Conservation (phyloP, 2,797 vertebrate species). For the Enteromius radiatus region DNA sequence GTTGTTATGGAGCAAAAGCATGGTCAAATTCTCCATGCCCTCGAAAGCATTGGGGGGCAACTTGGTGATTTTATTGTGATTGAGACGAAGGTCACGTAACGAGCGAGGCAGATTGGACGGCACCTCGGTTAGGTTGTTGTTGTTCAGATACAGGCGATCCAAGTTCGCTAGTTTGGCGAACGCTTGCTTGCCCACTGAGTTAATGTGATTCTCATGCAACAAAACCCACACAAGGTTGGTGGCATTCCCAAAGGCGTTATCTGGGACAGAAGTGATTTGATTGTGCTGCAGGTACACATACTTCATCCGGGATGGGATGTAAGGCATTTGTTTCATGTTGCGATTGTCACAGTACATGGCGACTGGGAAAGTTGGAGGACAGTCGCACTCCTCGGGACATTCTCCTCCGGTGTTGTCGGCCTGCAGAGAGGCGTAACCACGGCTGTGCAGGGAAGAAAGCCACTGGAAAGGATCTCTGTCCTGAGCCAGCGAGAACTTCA, state of each 20-base stretch:
- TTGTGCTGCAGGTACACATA: conserved; percentile 97
- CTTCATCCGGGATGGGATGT: conserved; percentile 88
- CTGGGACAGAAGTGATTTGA: conserved; percentile 84
- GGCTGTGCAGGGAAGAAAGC: conserved; percentile 79
- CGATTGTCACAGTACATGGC: conserved; percentile 96
- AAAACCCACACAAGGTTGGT: conserved; percentile 92
- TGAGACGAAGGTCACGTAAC: conserved; percentile 87
- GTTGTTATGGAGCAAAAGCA: conserved; percentile 90
- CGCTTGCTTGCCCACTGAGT: conserved; percentile 81
- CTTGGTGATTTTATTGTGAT: conserved; percentile 87
- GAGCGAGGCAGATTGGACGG: conserved; percentile 86
- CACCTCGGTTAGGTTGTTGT: conserved; percentile 90
- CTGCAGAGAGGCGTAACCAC: conserved; percentile 64
- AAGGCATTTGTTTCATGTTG: conserved; percentile 85
- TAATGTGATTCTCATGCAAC: conserved; percentile 90
- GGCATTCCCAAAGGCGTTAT: conserved; percentile 87
- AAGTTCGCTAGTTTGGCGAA: conserved; percentile 84
- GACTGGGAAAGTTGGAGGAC: conserved; percentile 87
- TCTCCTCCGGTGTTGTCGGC: conserved; percentile 72
- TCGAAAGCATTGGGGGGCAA: conserved; percentile 83
- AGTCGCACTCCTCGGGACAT: conserved; percentile 92
- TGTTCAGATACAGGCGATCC: conserved; percentile 90
- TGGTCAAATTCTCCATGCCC: conserved; percentile 91
- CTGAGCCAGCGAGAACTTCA: conserved; percentile 76
- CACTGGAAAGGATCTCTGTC: conserved; percentile 83